phyloP scores from a whole-genome alignment of 1,140 invertebrate genomes.

The Eriosoma lanigerum region DNA sequence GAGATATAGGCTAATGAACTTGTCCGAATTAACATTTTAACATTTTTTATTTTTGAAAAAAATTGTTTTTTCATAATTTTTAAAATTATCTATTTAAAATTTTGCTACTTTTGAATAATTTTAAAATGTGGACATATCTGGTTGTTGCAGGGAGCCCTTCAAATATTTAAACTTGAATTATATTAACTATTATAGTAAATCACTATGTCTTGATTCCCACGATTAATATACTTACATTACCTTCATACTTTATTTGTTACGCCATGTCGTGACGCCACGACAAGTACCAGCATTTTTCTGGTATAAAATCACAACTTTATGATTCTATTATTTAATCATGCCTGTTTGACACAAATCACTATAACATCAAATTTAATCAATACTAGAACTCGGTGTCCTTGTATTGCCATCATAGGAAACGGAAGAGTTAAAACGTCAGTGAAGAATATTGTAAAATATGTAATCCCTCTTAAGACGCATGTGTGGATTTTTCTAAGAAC shows the following conservation, averaged over 20 bases:
- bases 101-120: no score
- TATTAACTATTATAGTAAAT: neutral
- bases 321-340: slow-evolving; percentile 10
- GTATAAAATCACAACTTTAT: slow-evolving; percentile 19
- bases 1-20: no score
- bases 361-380: slow-evolving; percentile 3
- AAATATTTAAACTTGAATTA: no score
- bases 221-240: slow-evolving; percentile 22
- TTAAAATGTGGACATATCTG: no score
- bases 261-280: neutral
- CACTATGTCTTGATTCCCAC: slow-evolving; percentile 4
- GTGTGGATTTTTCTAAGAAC: neutral
- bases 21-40: no score
- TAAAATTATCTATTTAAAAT: no score
- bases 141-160: no score
- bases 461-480: neutral
- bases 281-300: slow-evolving; percentile 5
- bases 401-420: slow-evolving; percentile 26
- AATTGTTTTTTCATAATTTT: no score
- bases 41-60: no score
- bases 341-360: slow-evolving; percentile 27
- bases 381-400: slow-evolving; percentile 10
- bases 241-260: slow-evolving; percentile 38
- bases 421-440: slow-evolving; percentile 6
- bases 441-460: slow-evolving; percentile 5